phyloP scores from a whole-genome alignment of 2,113 vertebrate genomes.

The Lampris incognitus region DNA sequence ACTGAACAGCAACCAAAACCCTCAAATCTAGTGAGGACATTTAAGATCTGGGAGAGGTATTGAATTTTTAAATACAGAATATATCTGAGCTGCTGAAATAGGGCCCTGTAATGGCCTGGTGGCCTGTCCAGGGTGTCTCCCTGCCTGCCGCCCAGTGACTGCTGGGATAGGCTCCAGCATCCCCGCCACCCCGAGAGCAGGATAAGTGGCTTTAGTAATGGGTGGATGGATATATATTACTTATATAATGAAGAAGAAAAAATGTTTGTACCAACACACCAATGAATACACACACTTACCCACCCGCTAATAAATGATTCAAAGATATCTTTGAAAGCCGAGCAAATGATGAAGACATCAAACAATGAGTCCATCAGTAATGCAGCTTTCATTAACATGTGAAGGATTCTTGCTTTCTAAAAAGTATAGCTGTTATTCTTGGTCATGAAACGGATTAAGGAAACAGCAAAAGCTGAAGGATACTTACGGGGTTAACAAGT shows the following conservation, averaged over 20 bases:
- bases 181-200: too few species aligned
- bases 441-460: background rate
- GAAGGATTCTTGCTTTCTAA: background rate
- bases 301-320: conserved; percentile 22
- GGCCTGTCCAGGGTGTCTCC: too few species aligned
- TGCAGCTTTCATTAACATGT: conserved; percentile 32
- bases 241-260: background rate
- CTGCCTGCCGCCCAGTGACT: too few species aligned
- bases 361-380: conserved; percentile 36
- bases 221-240: too few species aligned
- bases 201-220: too few species aligned
- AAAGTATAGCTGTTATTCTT: background rate
- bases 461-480: background rate
- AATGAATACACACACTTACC: background rate
- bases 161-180: too few species aligned
- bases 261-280: background rate
- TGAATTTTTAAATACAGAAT: too few species aligned
- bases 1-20: too few species aligned
- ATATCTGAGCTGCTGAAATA: too few species aligned
- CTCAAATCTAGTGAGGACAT: too few species aligned
- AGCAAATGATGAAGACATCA: conserved; percentile 42
- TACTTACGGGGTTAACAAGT: background rate
- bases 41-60: too few species aligned
- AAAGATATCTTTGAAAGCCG: conserved; percentile 40
- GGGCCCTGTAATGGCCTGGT: too few species aligned